These are phyloP conservation scores for Lucilia sericata DNA, from an alignment of 1,140 invertebrate genomes.

Conservation along the genomic window DNA sequence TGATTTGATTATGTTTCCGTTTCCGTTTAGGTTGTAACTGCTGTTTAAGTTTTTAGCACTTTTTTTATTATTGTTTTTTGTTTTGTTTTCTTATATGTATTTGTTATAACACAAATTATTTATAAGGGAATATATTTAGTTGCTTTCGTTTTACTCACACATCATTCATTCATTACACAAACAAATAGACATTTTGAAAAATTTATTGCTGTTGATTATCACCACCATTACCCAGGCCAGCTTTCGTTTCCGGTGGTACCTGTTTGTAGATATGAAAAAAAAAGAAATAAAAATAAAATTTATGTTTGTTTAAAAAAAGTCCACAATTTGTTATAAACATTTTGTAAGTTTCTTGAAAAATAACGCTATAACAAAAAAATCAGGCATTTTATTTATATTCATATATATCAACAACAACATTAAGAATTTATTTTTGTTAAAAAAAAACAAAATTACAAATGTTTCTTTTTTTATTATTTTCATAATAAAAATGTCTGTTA, in stretches of 20 bases:
- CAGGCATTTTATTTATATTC: constrained; percentile 35
- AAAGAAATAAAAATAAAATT: constrained; percentile 36
- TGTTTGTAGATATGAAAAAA: constrained; percentile 55
- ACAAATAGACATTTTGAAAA: constrained; percentile 27
- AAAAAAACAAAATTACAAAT: constrained; percentile 16
- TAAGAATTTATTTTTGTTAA: constrained; percentile 14
- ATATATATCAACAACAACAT: constrained; percentile 30
- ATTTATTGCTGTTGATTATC: constrained; percentile 65
- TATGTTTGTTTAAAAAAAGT: neutral
- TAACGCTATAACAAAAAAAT: constrained; percentile 14
- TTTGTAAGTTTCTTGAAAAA: neutral
- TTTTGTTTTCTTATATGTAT: constrained; percentile 23
- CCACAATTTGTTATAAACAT: no score
- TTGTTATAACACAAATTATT: constrained; percentile 40
- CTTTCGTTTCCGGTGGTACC: constrained; percentile 79
- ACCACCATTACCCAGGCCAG: constrained; percentile 77
- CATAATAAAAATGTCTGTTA: constrained; percentile 17
- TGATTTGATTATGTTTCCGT: constrained; percentile 27
- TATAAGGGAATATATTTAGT: neutral
- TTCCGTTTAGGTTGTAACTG: neutral
- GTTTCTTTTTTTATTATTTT: constrained; percentile 24
- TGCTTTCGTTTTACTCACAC: neutral
- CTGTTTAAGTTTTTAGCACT: neutral
- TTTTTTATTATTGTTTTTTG: neutral
- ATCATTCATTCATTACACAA: neutral